Base-by-base conservation (phyloP, 2,797 vertebrate species). In the Rhabdophis nuchalis region DNA sequence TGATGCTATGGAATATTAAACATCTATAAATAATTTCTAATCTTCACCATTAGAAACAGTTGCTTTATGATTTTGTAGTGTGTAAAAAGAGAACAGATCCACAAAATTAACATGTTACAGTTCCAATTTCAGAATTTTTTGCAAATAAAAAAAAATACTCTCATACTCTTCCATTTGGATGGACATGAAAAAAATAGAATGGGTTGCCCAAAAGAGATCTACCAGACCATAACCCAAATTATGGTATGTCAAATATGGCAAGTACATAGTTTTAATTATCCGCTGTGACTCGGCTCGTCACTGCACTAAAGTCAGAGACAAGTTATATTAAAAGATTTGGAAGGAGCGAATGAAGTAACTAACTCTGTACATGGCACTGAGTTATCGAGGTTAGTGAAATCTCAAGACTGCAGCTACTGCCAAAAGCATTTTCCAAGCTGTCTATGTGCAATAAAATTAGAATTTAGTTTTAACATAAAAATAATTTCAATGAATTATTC, bases 11-110 rank as follows among this genome's bases (percentile, higher is more conserved):
- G 92, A 86, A 2, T 86, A 91, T 87, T 32, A 46, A 85, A 3
- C 61, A 94, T 93, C 90, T 92, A 94, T 94, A 94, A 91, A 94
- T 93, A 95, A 94, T 89, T 88, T 94, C 92, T 93, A 89, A 90
- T 23, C 29, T 90, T 93, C 93, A 64, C 13, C 57, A 56, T 16
- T 86, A 58, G 93, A 94, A 96, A 93, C 2, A 85, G 18, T 72
- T 88, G 36, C 91, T 93, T 94, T 93, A 94, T 91, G 82, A 96
- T 94, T 91, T 92, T 92, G 91, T 90, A 4, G 0, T 86, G 92
- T 93, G 93, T 92, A 94, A 92, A 8, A 85, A 27, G 90, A 58
- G 92, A 89, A 46, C 82, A 86, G 0, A 90, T 88, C 91, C 93
- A 95, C 10, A 96, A 96, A 93, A 94, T 91, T 90, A 95, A 90